Conservation (phyloP, 2,113 vertebrate species). For the Pseudopipra pipra region DNA sequence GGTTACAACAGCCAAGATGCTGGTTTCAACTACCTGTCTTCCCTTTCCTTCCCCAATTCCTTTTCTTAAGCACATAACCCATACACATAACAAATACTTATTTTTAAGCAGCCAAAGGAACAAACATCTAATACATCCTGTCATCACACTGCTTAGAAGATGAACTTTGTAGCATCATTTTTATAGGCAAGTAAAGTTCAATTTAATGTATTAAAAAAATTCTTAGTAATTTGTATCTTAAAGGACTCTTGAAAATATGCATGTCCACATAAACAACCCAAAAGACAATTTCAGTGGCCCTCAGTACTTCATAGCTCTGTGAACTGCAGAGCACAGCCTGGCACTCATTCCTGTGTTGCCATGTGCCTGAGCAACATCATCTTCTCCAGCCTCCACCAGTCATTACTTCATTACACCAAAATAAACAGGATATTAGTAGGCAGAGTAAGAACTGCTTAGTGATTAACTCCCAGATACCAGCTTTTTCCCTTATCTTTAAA, state of each 20-base stretch:
- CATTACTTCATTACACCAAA: constrained; percentile 9
- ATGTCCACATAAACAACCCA: neutral
- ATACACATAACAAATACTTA: neutral
- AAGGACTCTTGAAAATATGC: neutral
- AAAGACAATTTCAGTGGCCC: neutral
- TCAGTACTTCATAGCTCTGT: neutral
- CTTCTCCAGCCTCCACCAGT: neutral
- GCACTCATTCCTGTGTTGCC: neutral
- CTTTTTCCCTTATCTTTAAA: neutral
- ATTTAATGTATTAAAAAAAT: neutral
- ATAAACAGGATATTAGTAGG: neutral
- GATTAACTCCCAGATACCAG: neutral
- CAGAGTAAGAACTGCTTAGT: neutral
- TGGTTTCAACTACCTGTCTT: neutral
- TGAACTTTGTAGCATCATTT: neutral
- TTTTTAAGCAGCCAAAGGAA: neutral
- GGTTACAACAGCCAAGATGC: neutral
- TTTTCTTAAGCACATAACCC: neutral
- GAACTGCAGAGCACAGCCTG: neutral
- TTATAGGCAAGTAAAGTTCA: neutral
- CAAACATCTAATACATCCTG: neutral
- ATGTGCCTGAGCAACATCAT: neutral
- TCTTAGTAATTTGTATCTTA: neutral
- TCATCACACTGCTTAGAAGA: neutral
- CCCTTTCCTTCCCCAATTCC: neutral